phyloP scores from a whole-genome alignment of 1,140 invertebrate species.

The Lasioglossum albipes region DNA sequence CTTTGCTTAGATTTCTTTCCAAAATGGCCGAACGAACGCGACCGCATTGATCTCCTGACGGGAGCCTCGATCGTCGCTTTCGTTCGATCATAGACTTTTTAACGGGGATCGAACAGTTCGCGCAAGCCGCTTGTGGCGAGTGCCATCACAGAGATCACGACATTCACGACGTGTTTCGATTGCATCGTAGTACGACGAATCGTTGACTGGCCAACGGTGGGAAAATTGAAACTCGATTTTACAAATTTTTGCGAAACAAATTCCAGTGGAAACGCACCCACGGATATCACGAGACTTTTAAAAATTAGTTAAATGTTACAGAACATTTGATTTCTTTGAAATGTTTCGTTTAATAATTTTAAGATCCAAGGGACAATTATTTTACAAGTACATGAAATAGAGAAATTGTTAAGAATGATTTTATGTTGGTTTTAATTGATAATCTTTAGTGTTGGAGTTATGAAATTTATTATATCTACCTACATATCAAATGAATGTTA shows the following conservation, averaged over 20 bases:
- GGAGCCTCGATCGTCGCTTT: constrained; percentile 56
- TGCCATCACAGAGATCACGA: constrained; percentile 34
- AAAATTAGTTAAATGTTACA: too few relatives aligned
- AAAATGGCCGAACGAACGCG: constrained; percentile 48
- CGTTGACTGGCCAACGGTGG: constrained; percentile 19
- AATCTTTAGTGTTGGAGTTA: too few relatives aligned
- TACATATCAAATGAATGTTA: too few relatives aligned
- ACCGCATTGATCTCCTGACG: constrained; percentile 38
- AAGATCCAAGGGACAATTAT: too few relatives aligned
- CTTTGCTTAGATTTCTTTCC: constrained; percentile 4
- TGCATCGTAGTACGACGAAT: constrained; percentile 27
- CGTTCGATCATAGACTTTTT: constrained; percentile 39
- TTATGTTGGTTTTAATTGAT: too few relatives aligned
- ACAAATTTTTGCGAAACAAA: not conserved
- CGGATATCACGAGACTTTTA: too few relatives aligned
- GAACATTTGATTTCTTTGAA: too few relatives aligned
- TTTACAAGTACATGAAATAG: too few relatives aligned
- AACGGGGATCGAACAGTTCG: constrained; percentile 27
- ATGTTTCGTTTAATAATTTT: too few relatives aligned
- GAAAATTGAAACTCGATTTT: not conserved
- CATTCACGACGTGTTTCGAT: constrained; percentile 12
- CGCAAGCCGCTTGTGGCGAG: constrained; percentile 28
- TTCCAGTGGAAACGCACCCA: too few relatives aligned
- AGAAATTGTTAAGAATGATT: too few relatives aligned
- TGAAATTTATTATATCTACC: too few relatives aligned